Evolutionary conservation across 2,797 vertebrate species (phyloP), one percentile per base, ranked within the genome.

Genomic region (Leuciscus waleckii): DNA sequence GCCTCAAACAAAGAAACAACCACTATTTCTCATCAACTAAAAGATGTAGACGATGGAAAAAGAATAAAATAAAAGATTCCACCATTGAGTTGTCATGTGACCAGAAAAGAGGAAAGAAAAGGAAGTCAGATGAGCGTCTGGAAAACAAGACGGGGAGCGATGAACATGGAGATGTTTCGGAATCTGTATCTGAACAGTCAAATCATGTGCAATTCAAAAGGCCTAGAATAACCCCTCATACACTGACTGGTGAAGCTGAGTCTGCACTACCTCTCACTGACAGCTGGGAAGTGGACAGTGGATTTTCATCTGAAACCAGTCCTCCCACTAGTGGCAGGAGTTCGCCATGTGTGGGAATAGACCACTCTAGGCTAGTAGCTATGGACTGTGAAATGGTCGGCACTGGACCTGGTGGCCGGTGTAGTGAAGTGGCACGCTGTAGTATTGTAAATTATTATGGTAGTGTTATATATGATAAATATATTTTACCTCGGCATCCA

Each of bases 341-440:
- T 26, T 93, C 93, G 0, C 93, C 95, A 6, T 91, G 79, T n/a
- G 86, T 89, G n/a, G 56, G 81, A 83, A 17, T 80, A 0, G 82
- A 87, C 67, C 32, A 90, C 6, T 0, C 70, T 43, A 54, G 94
- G 69, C 81, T 95, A 0, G 96, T 99, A 90, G 96, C 98, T 1
- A 79, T 99, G 10, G 98, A 99, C 94, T 99, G 98, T 23, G 98
- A 99, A 93, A 99, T 99, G 98, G 98, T 99, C 65, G 98, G 98
- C 82, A 99, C 98, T 0, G 98, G 98, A 0, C 97, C 96, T 0
- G 88, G 92, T 0, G 98, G 96, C 5, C 91, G 90, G 67, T 92
- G 90, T 85, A 97, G 95, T 0, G 98, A 98, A 92, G 88, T 99
- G 89, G 98, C 97, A 0, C 97, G 98, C 14, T 99, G 98, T 91